A percentile compares a stretch with the other conserved stretches of the same genome.
Conservation (phyloP, 1,140 invertebrate species). For the Ceratitis capitata region DNA sequence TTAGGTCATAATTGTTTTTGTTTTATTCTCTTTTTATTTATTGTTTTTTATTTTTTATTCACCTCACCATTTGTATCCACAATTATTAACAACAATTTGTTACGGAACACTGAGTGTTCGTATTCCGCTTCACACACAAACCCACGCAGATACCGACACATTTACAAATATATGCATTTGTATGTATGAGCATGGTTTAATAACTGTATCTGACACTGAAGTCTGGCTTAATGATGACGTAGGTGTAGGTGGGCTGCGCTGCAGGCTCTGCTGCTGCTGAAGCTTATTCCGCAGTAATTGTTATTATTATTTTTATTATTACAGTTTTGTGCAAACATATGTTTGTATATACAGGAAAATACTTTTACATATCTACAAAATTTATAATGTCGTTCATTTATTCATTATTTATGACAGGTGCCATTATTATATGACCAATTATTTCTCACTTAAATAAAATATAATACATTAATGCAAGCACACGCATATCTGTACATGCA, state of each 20-base stretch:
- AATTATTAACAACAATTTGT: conserved; percentile 24
- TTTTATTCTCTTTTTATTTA: neutral
- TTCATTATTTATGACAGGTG: conserved; percentile 8
- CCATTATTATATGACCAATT: neutral
- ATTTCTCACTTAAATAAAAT: neutral
- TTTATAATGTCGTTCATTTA: no score
- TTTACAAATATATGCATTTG: neutral
- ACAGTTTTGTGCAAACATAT: neutral
- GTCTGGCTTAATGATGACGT: neutral
- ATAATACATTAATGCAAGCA: neutral
- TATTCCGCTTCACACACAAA: neutral
- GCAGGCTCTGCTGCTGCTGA: neutral
- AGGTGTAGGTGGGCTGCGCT: neutral
- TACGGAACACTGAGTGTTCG: neutral
- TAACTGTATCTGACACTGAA: neutral
- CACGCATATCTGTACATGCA: neutral
- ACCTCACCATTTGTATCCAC: neutral
- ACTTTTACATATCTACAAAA: no score
- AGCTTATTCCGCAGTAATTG: neutral
- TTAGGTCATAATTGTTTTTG: conserved; percentile 52
- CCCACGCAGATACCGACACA: neutral
- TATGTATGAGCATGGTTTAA: neutral
- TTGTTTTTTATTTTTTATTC: neutral
- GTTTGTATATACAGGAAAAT: neutral
- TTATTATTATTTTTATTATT: neutral